Conservation (phyloP, 2,797 vertebrate species). For the Muscicapa comitata region DNA sequence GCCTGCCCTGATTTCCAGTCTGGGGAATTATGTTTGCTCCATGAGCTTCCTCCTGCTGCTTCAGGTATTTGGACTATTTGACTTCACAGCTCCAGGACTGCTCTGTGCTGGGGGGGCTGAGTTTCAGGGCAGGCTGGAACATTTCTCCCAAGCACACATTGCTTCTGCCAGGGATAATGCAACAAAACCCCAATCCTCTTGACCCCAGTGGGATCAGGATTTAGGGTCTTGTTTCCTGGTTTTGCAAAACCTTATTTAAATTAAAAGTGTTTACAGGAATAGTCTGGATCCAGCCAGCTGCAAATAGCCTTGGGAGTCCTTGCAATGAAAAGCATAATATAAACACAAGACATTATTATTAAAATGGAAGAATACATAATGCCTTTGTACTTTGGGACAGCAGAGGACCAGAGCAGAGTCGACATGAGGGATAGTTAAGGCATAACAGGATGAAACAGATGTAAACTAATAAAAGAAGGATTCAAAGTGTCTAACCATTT, state of each 20-base stretch:
- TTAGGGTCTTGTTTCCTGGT: constrained; percentile 34
- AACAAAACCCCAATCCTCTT: not conserved
- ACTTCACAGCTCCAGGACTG: not conserved
- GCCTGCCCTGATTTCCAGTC: constrained; percentile 22
- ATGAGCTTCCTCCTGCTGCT: constrained; percentile 8
- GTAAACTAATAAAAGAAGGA: constrained; percentile 58
- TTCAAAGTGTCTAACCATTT: constrained; percentile 8
- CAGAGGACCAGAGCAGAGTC: not conserved
- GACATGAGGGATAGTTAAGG: not conserved
- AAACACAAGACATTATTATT: constrained; percentile 49
- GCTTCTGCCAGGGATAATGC: not conserved
- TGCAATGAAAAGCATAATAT: constrained; percentile 40
- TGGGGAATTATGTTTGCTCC: constrained; percentile 14
- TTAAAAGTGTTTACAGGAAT: constrained; percentile 30
- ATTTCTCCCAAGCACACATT: not conserved
- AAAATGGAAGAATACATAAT: constrained; percentile 50
- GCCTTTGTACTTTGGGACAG: constrained; percentile 40
- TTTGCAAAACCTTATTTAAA: constrained; percentile 25
- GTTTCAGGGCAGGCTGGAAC: not conserved
- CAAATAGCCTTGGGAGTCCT: constrained; percentile 58
- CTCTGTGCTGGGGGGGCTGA: not conserved
- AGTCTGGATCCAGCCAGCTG: not conserved
- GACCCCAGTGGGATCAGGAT: not conserved
- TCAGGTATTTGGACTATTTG: constrained; percentile 22
- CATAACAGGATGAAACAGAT: constrained; percentile 34